Evolutionary conservation across 2,113 vertebrate genomes (phyloP).

Genomic region (Passerina amoena): DNA sequence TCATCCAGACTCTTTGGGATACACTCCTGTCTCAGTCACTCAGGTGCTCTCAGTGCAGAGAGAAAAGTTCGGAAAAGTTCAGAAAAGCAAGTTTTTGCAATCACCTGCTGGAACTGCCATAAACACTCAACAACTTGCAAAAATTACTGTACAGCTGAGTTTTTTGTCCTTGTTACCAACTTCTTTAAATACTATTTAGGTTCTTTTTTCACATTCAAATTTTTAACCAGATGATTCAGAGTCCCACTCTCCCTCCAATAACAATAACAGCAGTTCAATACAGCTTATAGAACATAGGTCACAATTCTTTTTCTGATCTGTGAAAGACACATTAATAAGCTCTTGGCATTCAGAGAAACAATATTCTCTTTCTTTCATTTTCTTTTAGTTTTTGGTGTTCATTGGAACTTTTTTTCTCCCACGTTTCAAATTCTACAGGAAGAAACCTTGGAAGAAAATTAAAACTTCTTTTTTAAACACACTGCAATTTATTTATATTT

Average conservation of each 20-base stretch:
- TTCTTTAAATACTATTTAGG: not conserved
- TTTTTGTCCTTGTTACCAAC: not conserved
- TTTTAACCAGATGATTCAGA: not conserved
- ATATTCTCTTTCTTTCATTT: not conserved
- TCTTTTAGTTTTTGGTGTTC: slow-evolving; percentile 5
- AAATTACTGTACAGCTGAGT: not conserved
- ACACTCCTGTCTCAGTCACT: not conserved
- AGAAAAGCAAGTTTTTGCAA: not conserved
- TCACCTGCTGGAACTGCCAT: not conserved
- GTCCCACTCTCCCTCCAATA: not conserved
- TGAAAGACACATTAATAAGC: slow-evolving; percentile 36
- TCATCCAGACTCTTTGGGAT: not conserved
- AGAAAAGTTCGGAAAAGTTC: not conserved
- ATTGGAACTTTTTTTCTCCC: slow-evolving; percentile 34
- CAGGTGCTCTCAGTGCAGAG: not conserved
- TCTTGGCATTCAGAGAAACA: slow-evolving; percentile 51
- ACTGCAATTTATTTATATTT: slow-evolving; percentile 74
- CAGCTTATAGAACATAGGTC: not conserved
- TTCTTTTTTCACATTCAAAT: not conserved
- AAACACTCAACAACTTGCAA: not conserved
- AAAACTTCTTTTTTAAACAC: slow-evolving; percentile 75
- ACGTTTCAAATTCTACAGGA: slow-evolving; percentile 69
- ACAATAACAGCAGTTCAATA: not conserved
- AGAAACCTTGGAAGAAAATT: slow-evolving; percentile 83
- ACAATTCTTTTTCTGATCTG: not conserved